Conservation (phyloP, 2,797 vertebrate genomes). For the Adrianichthys oophorus region DNA sequence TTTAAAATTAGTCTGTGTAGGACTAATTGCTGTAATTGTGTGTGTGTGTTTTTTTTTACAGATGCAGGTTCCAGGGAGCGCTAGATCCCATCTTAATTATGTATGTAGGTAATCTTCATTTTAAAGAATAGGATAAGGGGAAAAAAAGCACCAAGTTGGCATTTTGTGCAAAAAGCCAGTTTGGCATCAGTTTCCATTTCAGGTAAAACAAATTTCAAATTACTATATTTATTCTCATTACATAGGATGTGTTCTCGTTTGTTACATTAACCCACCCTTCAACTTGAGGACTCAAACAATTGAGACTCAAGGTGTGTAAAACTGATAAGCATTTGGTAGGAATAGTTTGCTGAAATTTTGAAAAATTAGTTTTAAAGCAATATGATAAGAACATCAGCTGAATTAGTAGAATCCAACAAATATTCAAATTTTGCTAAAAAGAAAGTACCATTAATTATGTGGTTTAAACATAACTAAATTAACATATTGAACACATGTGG, state of each 20-base stretch:
- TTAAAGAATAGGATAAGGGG: too few species aligned
- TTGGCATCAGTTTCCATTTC: not conserved
- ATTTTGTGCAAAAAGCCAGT: not conserved
- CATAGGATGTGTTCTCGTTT: slow-evolving; percentile 8
- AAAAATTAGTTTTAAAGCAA: slow-evolving; percentile 21
- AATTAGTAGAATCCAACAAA: not conserved
- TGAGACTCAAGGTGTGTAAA: slow-evolving; percentile 28
- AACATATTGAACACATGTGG: not conserved
- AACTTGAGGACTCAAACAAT: slow-evolving; percentile 27
- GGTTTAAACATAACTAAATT: not conserved
- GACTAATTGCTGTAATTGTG: too few species aligned
- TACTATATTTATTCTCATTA: slow-evolving; percentile 9
- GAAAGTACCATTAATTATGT: not conserved
- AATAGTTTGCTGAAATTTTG: slow-evolving; percentile 3
- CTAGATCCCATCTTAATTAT: too few species aligned
- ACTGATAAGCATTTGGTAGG: slow-evolving; percentile 8
- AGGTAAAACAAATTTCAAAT: not conserved
- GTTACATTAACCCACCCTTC: slow-evolving; percentile 21
- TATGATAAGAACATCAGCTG: slow-evolving; percentile 9
- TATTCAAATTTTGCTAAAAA: not conserved
- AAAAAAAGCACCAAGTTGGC: too few species aligned
- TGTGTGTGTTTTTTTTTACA: too few species aligned
- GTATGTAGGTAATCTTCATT: too few species aligned
- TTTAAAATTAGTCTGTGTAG: too few species aligned
- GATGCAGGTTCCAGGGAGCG: too few species aligned